phyloP scores from a whole-genome alignment of 2,797 vertebrate species.

The Danionella dracula region DNA sequence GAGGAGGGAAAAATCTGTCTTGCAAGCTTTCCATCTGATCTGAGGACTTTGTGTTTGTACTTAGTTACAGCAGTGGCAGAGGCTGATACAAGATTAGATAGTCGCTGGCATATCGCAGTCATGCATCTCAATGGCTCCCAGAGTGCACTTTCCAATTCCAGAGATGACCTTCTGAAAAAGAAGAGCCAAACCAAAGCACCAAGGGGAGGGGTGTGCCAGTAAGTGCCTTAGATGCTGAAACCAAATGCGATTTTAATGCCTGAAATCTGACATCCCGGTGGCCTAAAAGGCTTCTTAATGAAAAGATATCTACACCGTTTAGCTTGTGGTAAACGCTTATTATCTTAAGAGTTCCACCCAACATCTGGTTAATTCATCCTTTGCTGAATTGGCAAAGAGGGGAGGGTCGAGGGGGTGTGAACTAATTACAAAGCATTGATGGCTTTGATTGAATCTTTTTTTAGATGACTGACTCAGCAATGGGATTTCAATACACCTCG shows the following conservation, averaged over 20 bases:
- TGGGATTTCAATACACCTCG: slow-evolving; percentile 34
- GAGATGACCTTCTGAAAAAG: slow-evolving; percentile 68
- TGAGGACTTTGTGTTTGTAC: slow-evolving; percentile 70
- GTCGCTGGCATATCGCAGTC: slow-evolving; percentile 62
- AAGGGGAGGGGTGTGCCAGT: slow-evolving; percentile 25
- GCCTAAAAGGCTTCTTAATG: slow-evolving; percentile 1
- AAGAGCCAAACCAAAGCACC: slow-evolving; percentile 42
- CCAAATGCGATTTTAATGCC: slow-evolving; percentile 16
- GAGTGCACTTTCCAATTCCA: slow-evolving; percentile 69
- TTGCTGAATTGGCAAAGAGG: slow-evolving; percentile 19
- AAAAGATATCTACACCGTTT: slow-evolving; percentile 32
- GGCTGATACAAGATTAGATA: slow-evolving; percentile 76
- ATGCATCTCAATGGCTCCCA: slow-evolving; percentile 68
- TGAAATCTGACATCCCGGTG: slow-evolving; percentile 5
- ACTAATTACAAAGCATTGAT: slow-evolving; percentile 49
- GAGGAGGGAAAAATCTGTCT: slow-evolving; percentile 49
- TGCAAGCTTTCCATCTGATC: slow-evolving; percentile 62
- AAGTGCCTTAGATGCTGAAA: slow-evolving; percentile 41
- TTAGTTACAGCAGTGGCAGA: slow-evolving; percentile 65
- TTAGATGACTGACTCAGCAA: slow-evolving; percentile 34
- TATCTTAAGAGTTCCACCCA: slow-evolving; percentile 20
- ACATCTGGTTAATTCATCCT: slow-evolving; percentile 20
- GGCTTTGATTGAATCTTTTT: slow-evolving; percentile 36
- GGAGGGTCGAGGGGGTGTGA: slow-evolving; percentile 26
- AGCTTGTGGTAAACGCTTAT: slow-evolving; percentile 27